These are phyloP conservation scores for Rallus limicola DNA, from an alignment of 2,113 vertebrate species.

Conservation along the genomic window DNA sequence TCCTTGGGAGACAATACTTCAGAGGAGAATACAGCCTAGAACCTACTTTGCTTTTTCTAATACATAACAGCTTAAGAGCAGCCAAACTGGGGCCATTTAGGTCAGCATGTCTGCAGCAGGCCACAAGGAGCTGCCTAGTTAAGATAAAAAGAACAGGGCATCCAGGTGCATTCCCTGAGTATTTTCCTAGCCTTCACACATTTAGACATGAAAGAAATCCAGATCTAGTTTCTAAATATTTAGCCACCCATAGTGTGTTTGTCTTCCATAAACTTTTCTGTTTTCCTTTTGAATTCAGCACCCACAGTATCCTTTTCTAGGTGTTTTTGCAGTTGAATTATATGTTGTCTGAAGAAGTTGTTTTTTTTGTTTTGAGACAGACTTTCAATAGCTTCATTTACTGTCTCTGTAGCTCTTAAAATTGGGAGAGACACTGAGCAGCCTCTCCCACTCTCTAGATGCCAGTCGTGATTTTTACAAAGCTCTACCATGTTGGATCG, in stretches of 20 bases:
- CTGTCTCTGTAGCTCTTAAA: not conserved
- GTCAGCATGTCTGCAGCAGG: not conserved
- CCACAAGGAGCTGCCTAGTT: not conserved
- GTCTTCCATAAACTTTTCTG: not conserved
- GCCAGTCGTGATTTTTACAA: not conserved
- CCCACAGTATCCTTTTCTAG: not conserved
- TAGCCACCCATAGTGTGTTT: not conserved
- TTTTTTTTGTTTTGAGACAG: not conserved
- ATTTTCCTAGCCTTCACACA: fast-evolving
- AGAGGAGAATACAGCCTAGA: not conserved
- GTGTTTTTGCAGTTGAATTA: not conserved
- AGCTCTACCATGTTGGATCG: not conserved
- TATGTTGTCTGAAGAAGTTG: not conserved
- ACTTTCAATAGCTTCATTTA: not conserved
- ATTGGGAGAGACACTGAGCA: not conserved
- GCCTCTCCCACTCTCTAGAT: not conserved
- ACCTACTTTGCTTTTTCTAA: not conserved
- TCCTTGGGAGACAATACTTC: not conserved
- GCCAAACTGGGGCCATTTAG: not conserved
- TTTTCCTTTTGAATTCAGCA: not conserved
- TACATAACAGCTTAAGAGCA: not conserved
- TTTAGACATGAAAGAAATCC: not conserved
- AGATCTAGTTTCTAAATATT: not conserved
- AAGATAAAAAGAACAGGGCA: not conserved
- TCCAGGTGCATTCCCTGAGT: not conserved